phyloP scores from a whole-genome alignment of 2,888 invertebrate species.

The Aphidius colemani region DNA sequence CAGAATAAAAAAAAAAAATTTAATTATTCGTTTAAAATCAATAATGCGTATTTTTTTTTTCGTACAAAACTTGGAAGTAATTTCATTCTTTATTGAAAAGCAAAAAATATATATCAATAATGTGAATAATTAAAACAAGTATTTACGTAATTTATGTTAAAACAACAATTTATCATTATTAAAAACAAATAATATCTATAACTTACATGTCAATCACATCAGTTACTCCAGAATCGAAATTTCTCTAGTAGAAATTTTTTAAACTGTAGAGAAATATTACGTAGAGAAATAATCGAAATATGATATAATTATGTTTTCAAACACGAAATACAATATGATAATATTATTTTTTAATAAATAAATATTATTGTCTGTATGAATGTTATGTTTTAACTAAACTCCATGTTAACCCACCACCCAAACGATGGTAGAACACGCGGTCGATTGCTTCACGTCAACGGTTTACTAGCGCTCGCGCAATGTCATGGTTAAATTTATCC shows the following conservation, averaged over 20 bases:
- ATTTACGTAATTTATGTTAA: background rate
- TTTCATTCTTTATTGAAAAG: background rate
- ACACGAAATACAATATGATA: conserved; percentile 1
- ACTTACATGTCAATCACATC: conserved; percentile 10
- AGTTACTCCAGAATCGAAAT: background rate
- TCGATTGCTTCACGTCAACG: conserved; percentile 39
- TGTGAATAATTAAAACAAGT: background rate
- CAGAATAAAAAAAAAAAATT: background rate
- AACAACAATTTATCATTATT: no score
- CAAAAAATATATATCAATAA: background rate
- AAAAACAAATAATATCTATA: conserved; percentile 3
- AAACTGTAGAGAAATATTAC: background rate
- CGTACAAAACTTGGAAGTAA: background rate
- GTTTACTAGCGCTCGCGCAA: conserved; percentile 45
- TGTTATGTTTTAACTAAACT: background rate
- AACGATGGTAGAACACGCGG: conserved; percentile 38
- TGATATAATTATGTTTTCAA: background rate
- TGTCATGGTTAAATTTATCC: conserved; percentile 49
- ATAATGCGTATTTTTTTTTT: background rate
- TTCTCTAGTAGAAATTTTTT: background rate
- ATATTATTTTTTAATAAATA: background rate
- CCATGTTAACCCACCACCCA: conserved; percentile 5
- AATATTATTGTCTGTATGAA: background rate
- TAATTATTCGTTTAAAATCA: background rate
- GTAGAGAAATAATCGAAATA: background rate